Conservation (phyloP, 1,140 invertebrate genomes). For the Panagrolaimus sp. region DNA sequence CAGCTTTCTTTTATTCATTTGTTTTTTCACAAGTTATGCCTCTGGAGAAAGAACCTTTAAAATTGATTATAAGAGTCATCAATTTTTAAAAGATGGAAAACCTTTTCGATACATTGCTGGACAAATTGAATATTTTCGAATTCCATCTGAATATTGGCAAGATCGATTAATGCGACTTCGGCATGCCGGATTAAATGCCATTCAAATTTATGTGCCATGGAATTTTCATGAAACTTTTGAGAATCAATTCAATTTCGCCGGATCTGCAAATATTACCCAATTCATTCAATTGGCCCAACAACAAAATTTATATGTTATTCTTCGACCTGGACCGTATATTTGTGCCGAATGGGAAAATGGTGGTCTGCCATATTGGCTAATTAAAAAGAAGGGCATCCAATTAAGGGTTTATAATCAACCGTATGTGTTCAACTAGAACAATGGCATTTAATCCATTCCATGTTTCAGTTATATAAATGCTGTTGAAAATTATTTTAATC, state of each 20-base stretch:
- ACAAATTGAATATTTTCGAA: slow-evolving; percentile 83
- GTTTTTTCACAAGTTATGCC: not conserved
- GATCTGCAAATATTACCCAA: slow-evolving; percentile 64
- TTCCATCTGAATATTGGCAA: slow-evolving; percentile 75
- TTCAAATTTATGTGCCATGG: slow-evolving; percentile 89
- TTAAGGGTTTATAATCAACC: slow-evolving; percentile 25
- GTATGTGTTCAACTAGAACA: slow-evolving; percentile 10
- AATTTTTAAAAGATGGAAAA: slow-evolving; percentile 76
- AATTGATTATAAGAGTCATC: slow-evolving; percentile 72
- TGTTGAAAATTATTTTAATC: slow-evolving; percentile 29
- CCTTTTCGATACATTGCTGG: slow-evolving; percentile 78
- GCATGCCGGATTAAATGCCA: slow-evolving; percentile 80
- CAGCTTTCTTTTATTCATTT: too few species aligned
- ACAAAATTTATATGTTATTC: slow-evolving; percentile 74
- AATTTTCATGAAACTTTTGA: slow-evolving; percentile 76
- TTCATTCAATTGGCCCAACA: slow-evolving; percentile 73
- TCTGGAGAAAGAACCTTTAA: slow-evolving; percentile 55
- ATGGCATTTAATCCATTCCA: not conserved
- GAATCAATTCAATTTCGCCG: slow-evolving; percentile 68
- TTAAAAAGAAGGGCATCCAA: slow-evolving; percentile 27
- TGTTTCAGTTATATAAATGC: slow-evolving; percentile 27
- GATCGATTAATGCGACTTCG: slow-evolving; percentile 75
- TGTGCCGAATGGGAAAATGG: slow-evolving; percentile 78
- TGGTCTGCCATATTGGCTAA: slow-evolving; percentile 55
- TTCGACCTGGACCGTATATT: slow-evolving; percentile 84